Base-by-base conservation (phyloP, 2,113 vertebrate species). In the Donacobius atricapilla region DNA sequence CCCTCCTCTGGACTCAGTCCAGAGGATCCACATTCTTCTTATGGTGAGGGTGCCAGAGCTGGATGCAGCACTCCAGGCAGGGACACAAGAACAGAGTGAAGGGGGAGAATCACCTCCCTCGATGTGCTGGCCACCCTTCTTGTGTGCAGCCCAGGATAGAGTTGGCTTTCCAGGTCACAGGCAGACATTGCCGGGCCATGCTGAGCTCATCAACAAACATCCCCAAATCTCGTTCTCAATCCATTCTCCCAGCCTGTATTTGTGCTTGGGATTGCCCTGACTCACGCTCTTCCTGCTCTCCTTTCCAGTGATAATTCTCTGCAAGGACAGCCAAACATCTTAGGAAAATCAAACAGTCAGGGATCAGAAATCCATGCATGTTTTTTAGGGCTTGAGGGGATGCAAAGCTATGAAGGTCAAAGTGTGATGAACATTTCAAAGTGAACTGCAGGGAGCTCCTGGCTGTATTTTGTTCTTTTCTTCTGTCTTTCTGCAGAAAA, bases 381-480 rank as follows among this genome's bases (percentile, higher is more conserved):
- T 25, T 80, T 91, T 91, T 56, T 45, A 75, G 40, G 47, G 28
- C n/a, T 87, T 75, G 48, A 89, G 83, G 31, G 8, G n/a, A 51
- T 64, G 28, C 45, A 78, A 57, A 71, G 20, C 47, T 84, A 7
- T 79, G 77, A 95, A 95, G 94, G 94, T 94, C 87, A 87, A 94
- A 84, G n/a, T n/a, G 54, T 50, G 42, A 39, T 37, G 76, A 95
- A 80, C 20, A 39, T 31, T 92, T 90, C 88, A 91, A 87, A 82
- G 48, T 83, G 64, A 96, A 60, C 61, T 87, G 64, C 44, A 65
- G 57, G 77, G 50, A 37, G n/a, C 45, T 89, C 56, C 60, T 89
- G 60, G 13, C 35, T 94, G 51, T 45, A 56, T 92, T 94, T 90
- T 72, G 16, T 70, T 90, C 42, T 84, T 84, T 86, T 68, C 42